Conservation (phyloP, 1,140 invertebrate genomes). For the Dinoponera quadriceps region DNA sequence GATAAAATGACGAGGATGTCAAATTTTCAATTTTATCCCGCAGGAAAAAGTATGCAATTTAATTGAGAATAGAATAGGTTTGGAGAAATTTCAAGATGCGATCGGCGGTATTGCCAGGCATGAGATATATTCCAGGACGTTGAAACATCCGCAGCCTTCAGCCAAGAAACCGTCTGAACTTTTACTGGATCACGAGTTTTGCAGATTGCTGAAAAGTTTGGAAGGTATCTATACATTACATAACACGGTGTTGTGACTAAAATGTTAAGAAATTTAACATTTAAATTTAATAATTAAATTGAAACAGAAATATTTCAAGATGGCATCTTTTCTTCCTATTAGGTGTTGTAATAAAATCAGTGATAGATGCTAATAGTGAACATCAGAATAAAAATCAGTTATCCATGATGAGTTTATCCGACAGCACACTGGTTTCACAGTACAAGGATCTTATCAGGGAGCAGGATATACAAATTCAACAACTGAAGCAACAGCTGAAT, state of each 20-base stretch:
- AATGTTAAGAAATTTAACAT: not conserved
- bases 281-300: slow-evolving; percentile 9
- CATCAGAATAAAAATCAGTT: slow-evolving; percentile 79
- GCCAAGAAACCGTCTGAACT: slow-evolving; percentile 92
- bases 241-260: not conserved
- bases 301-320: slow-evolving; percentile 7
- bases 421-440: slow-evolving; percentile 89
- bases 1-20: not conserved
- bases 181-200: slow-evolving; percentile 98
- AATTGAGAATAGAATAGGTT: slow-evolving; percentile 95
- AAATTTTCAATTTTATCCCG: slow-evolving; percentile 65
- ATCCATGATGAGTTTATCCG: slow-evolving; percentile 81
- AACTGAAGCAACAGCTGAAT: slow-evolving; percentile 87
- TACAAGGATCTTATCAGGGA: slow-evolving; percentile 97
- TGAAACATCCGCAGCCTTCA: slow-evolving; percentile 96
- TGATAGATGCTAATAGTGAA: slow-evolving; percentile 81
- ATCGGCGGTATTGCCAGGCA: slow-evolving; percentile 94
- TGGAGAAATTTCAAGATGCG: slow-evolving; percentile 95
- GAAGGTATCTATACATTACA: slow-evolving; percentile 86
- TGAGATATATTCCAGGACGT: slow-evolving; percentile 95
- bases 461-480: slow-evolving; percentile 92
- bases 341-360: slow-evolving; percentile 86
- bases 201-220: slow-evolving; percentile 92
- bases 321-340: slow-evolving; percentile 37
- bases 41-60: slow-evolving; percentile 93